Conservation (phyloP, 2,888 invertebrate genomes). For the Metacarcinus magister region DNA sequence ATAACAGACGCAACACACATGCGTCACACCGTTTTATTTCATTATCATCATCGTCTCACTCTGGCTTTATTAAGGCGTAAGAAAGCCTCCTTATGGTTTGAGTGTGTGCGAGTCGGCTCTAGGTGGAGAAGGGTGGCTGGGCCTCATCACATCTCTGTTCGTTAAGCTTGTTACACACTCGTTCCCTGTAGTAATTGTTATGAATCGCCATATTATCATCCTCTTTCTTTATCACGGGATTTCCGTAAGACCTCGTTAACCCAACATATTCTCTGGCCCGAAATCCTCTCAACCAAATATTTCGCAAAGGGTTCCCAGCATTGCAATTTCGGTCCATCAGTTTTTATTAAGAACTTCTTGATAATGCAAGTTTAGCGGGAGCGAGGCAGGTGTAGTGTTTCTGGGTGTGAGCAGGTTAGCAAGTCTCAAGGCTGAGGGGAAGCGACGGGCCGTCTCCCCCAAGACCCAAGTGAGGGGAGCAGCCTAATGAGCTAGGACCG, state of each 20-base stretch:
- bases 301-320: slow-evolving; percentile 72
- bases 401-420: slow-evolving; percentile 79
- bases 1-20: background rate
- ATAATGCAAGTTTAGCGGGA: slow-evolving; percentile 79
- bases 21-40: background rate
- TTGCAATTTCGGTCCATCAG: slow-evolving; percentile 77
- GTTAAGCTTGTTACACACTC: slow-evolving; percentile 70
- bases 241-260: slow-evolving; percentile 69
- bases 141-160: slow-evolving; percentile 44
- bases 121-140: background rate
- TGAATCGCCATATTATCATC: slow-evolving; percentile 66
- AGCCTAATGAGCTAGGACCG: slow-evolving; percentile 80
- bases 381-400: slow-evolving; percentile 78
- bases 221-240: slow-evolving; percentile 72
- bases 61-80: slow-evolving; percentile 26
- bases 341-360: slow-evolving; percentile 78
- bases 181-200: slow-evolving; percentile 65
- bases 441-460: slow-evolving; percentile 78
- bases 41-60: background rate
- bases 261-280: slow-evolving; percentile 64
- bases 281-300: slow-evolving; percentile 76
- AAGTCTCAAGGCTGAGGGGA: slow-evolving; percentile 79
- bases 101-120: background rate
- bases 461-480: slow-evolving; percentile 80
- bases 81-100: background rate